phyloP scores from a whole-genome alignment of 2,888 invertebrate species.

The Drosophila cognata region DNA sequence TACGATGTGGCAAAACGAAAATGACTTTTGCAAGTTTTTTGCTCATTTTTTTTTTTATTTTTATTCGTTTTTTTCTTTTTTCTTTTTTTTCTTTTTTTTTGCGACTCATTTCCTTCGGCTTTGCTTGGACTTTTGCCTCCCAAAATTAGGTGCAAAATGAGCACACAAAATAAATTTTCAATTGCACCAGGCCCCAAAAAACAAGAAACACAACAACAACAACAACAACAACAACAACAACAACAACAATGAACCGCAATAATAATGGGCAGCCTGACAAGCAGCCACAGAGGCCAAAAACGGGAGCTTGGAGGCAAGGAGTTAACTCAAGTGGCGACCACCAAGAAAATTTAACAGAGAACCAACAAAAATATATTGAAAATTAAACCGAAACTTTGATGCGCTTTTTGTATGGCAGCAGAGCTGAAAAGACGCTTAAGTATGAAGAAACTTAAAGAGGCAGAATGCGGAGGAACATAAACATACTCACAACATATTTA shows the following conservation, averaged over 20 bases:
- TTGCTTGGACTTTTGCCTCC: slow-evolving; percentile 49
- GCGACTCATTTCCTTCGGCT: slow-evolving; percentile 71
- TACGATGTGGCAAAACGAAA: slow-evolving; percentile 67
- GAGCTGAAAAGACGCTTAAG: background rate
- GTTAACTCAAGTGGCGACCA: slow-evolving; percentile 43
- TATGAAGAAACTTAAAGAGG: too few species aligned
- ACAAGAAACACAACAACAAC: slow-evolving; percentile 23
- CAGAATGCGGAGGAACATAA: background rate
- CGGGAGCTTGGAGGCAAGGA: background rate
- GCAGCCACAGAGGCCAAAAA: background rate
- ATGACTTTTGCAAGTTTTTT: slow-evolving; percentile 71
- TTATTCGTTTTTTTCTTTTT: slow-evolving; percentile 42
- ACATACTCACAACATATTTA: background rate
- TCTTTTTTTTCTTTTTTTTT: slow-evolving; percentile 55
- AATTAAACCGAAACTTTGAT: background rate
- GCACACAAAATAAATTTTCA: slow-evolving; percentile 83
- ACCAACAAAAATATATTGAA: background rate
- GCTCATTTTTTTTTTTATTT: slow-evolving; percentile 57
- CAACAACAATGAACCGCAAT: slow-evolving; percentile 33
- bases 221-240: slow-evolving; percentile 25
- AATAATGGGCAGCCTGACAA: slow-evolving; percentile 49
- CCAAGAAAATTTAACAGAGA: slow-evolving; percentile 32
- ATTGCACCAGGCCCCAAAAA: slow-evolving; percentile 60
- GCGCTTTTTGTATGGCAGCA: slow-evolving; percentile 15
- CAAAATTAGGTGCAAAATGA: slow-evolving; percentile 83